Evolutionary conservation across 2,888 invertebrate genomes (phyloP).

Genomic region (Dryocosmus kuriphilus): DNA sequence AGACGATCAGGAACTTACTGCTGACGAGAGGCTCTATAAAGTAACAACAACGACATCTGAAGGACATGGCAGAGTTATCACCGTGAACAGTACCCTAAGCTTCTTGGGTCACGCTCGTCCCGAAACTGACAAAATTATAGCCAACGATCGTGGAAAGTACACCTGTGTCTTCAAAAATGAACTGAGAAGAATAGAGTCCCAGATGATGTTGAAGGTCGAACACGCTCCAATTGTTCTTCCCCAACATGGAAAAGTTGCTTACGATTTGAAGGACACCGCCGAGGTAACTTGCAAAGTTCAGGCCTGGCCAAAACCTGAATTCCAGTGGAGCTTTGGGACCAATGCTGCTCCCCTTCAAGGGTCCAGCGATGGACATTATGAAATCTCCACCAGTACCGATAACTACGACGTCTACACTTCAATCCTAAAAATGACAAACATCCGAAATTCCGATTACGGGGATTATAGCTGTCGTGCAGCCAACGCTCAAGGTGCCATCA

Average conservation of each 20-base stretch:
- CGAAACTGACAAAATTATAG: conserved; percentile 86
- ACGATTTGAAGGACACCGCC: conserved; percentile 90
- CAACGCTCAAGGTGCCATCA: conserved; percentile 88
- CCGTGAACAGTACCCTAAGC: conserved; percentile 89
- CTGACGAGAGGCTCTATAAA: conserved; percentile 88
- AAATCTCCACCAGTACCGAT: conserved; percentile 89
- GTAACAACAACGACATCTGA: conserved; percentile 89
- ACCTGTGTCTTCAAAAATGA: conserved; percentile 94
- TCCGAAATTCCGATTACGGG: conserved; percentile 92
- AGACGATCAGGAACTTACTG: conserved; percentile 88
- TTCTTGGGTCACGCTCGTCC: conserved; percentile 90
- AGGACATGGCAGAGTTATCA: conserved; percentile 88
- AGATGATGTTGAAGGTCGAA: conserved; percentile 94
- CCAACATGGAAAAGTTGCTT: conserved; percentile 93
- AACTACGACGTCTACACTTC: conserved; percentile 93
- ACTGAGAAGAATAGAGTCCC: conserved; percentile 91
- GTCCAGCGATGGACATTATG: conserved; percentile 89
- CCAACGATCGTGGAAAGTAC: conserved; percentile 92
- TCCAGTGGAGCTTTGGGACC: conserved; percentile 92
- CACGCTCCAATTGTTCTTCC: conserved; percentile 93
- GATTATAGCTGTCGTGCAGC: conserved; percentile 93
- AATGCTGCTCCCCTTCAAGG: conserved; percentile 87
- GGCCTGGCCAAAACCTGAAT: conserved; percentile 94
- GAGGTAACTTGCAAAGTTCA: conserved; percentile 93
- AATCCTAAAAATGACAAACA: conserved; percentile 85